phyloP scores from a whole-genome alignment of 2,797 vertebrate genomes.

The Cyprinella venusta region DNA sequence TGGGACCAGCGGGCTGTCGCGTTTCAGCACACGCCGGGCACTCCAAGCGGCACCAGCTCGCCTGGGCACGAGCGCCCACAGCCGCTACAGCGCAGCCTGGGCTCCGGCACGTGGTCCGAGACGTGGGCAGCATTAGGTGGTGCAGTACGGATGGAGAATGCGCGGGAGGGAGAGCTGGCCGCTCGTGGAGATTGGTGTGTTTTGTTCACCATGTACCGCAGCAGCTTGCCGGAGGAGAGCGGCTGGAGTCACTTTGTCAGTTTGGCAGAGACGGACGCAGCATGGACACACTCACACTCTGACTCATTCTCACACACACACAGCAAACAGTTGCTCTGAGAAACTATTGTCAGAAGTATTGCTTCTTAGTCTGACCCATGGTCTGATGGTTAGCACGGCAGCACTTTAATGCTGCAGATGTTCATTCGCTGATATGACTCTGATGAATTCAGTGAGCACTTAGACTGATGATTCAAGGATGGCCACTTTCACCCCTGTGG shows the following conservation, averaged over 20 bases:
- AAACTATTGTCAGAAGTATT: slow-evolving; percentile 38
- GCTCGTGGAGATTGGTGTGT: slow-evolving; percentile 54
- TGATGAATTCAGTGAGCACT: background rate
- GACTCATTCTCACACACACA: slow-evolving; percentile 52
- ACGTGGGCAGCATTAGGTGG: slow-evolving; percentile 59
- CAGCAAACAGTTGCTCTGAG: slow-evolving; percentile 18
- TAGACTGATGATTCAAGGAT: background rate
- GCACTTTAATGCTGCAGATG: slow-evolving; percentile 1
- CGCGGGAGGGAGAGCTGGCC: slow-evolving; percentile 53
- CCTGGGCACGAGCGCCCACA: slow-evolving; percentile 60
- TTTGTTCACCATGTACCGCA: slow-evolving; percentile 53
- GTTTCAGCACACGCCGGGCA: slow-evolving; percentile 74
- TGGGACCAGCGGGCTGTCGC: slow-evolving; percentile 72
- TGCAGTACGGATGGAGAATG: slow-evolving; percentile 41
- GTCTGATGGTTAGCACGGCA: background rate
- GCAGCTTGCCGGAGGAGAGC: slow-evolving; percentile 60
- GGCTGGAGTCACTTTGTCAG: slow-evolving; percentile 61
- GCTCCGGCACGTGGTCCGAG: slow-evolving; percentile 52
- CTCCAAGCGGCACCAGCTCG: slow-evolving; percentile 68
- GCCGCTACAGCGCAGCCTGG: slow-evolving; percentile 58
- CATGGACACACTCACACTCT: slow-evolving; percentile 50
- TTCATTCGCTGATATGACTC: background rate
- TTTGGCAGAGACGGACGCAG: slow-evolving; percentile 54
- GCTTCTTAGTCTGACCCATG: slow-evolving; percentile 1
- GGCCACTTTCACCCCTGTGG: background rate